Evolutionary conservation across 2,888 invertebrate genomes (phyloP), one percentile per base, ranked within the genome.

Genomic region (Anticlea derivata): DNA sequence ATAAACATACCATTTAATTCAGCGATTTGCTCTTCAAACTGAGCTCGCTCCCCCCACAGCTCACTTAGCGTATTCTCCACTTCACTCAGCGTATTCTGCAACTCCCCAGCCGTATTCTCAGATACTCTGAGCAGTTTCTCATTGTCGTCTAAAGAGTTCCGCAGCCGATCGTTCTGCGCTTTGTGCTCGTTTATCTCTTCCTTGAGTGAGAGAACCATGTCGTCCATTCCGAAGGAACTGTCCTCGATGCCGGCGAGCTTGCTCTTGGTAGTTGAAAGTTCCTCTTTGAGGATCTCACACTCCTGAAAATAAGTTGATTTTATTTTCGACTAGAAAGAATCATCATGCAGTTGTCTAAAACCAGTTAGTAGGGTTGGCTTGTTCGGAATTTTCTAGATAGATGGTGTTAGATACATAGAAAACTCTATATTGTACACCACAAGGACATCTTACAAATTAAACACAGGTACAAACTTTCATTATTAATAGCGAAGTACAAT

Each of bases 101-200:
- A 84, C 31, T 96, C 95, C 66, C 96, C 95, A 0, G 96, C 95
- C 0, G 96, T 95, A 67, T 93, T 94, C 78, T 96, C 96, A 30
- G 96, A 91, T 70, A 96, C 93, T 73, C 92, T 67, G 1, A 90
- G 78, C 34, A 91, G 65, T 56, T 89, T 90, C 54, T 90, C 89
- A 65, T 89, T 92, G 93, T 91, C 94, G 93, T 86, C 96, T 92
- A 69, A 94, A 70, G 73, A 92, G 56, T 79, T 91, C 40, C 92
- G 82, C 11, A 95, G 87, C 75, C 96, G 94, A 43, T 95, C 95
- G 74, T 95, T 90, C 48, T 81, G 86, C 2, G 81, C 86, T 55
- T 86, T 87, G 38, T 86, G 51, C 58, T 90, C 92, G 60, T 93
- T 92, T 30, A 96, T 86, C 68, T 95, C 93, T 51, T 91, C 91